phyloP scores from a whole-genome alignment of 2,888 invertebrate species.

The Allacma fusca region DNA sequence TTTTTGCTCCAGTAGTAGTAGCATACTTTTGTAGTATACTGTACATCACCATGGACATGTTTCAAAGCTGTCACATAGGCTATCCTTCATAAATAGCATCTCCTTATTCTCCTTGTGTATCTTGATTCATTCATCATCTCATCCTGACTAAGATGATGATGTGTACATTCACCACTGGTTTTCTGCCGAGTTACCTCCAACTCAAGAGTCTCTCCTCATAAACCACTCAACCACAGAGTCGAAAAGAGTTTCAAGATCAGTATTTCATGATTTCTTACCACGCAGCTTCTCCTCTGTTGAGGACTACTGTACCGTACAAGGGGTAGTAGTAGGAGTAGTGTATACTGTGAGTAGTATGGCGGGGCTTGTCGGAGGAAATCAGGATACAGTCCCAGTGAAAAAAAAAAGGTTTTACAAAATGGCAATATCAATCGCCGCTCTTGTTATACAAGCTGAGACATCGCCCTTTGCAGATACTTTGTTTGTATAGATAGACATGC shows the following conservation, averaged over 20 bases:
- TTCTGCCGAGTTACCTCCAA: neutral
- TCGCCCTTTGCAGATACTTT: too few species aligned
- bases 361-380: too few species aligned
- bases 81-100: neutral
- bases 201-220: constrained; percentile 5
- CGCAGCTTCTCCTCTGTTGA: neutral
- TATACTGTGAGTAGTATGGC: neutral
- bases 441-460: too few species aligned
- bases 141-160: neutral
- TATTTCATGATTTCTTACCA: constrained; percentile 12
- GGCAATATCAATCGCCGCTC: neutral
- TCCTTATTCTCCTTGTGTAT: neutral
- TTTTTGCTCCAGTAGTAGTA: too few species aligned
- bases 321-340: neutral
- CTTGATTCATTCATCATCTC: constrained; percentile 16
- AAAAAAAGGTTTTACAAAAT: neutral
- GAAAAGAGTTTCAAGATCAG: constrained; percentile 16
- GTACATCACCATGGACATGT: too few species aligned
- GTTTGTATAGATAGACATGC: neutral
- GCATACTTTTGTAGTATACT: too few species aligned
- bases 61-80: neutral
- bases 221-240: constrained; percentile 8
- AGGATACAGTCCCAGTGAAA: neutral
- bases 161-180: neutral
- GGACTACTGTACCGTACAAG: neutral